Base-by-base conservation (phyloP, 1,140 invertebrate species). In the Luehdorfia chinensis region DNA sequence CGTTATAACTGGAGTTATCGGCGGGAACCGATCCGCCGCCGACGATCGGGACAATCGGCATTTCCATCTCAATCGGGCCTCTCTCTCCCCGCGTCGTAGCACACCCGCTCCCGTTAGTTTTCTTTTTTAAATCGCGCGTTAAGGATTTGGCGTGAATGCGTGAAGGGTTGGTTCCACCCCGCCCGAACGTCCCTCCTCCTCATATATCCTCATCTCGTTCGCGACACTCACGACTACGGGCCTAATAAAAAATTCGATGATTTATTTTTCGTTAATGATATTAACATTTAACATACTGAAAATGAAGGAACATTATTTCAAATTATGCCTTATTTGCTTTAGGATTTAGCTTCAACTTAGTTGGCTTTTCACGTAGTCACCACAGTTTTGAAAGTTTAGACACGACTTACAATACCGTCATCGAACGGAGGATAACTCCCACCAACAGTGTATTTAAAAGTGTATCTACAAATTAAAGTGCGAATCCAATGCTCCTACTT, bases 41-140 rank as follows among this genome's bases (percentile, higher is more conserved):
- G 73, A 51, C 58, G 64, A 68, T 72, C 71, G 69, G 69, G 67
- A 70, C 72, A 75, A 76, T 80, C 73, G 76, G 66, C 68, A 75
- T 84, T 84, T 76, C 71, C 75, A 73, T 75, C 70, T 75, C 72
- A 67, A 75, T 73, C 67, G 58, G 34, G 50, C 41, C 51, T 59
- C 27, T 23, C 50, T 59, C 55, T 9, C 21, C 13, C 37, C 36
- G 36, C 36, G 12, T 39, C 36, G 19, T 37, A 21, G 34, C 21
- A 41, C 37, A 41, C 37, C 60, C 61, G 52, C 54, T 44, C 54
- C 59, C 64, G 75, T 81, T 76, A 76, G 73, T 80, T 80, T 83
- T 81, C 71, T 77, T 84, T 84, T 80, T 84, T 84, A 81, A 81
- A 84, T 78, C 75, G 71, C 76, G 71, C 73, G 75, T 81, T 79